Percentiles rank a stretch among this genome's conserved stretches.
These are phyloP conservation scores for Pemphigus obesinymphae DNA, from an alignment of 1,140 invertebrate species.

Conservation along the genomic window DNA sequence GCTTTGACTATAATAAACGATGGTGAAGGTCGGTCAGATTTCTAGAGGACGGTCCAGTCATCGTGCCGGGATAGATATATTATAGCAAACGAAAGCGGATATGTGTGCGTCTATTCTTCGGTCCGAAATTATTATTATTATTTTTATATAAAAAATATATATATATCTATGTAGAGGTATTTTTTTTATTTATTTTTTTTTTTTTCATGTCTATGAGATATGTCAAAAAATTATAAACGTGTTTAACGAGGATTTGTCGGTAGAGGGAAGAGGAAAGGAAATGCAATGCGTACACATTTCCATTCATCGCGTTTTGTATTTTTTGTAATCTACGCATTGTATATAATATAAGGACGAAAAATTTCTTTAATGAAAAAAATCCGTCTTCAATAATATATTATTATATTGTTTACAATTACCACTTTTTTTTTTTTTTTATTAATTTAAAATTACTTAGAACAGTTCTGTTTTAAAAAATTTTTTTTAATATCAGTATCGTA, in stretches of 20 bases:
- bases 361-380: not conserved
- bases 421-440: too few species aligned
- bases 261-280: slow-evolving; percentile 8
- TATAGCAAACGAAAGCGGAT: slow-evolving; percentile 29
- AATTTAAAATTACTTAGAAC: too few species aligned
- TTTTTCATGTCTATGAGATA: not conserved
- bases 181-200: too few species aligned
- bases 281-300: slow-evolving; percentile 1
- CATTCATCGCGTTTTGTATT: slow-evolving; percentile 8
- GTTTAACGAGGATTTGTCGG: slow-evolving; percentile 1
- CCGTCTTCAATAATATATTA: not conserved
- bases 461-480: too few species aligned
- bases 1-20: slow-evolving; percentile 18
- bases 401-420: too few species aligned
- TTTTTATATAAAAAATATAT: not conserved
- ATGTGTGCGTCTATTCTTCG: slow-evolving; percentile 16
- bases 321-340: too few species aligned
- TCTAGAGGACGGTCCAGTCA: slow-evolving; percentile 36
- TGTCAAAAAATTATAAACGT: slow-evolving; percentile 25
- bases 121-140: slow-evolving; percentile 29
- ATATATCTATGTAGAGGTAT: not conserved
- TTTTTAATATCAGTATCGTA: too few species aligned
- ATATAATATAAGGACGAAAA: not conserved
- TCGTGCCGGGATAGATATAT: slow-evolving; percentile 7
- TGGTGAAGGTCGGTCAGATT: slow-evolving; percentile 34